phyloP scores from a whole-genome alignment of 2,797 vertebrate species.

The Sebastes diaconus region DNA sequence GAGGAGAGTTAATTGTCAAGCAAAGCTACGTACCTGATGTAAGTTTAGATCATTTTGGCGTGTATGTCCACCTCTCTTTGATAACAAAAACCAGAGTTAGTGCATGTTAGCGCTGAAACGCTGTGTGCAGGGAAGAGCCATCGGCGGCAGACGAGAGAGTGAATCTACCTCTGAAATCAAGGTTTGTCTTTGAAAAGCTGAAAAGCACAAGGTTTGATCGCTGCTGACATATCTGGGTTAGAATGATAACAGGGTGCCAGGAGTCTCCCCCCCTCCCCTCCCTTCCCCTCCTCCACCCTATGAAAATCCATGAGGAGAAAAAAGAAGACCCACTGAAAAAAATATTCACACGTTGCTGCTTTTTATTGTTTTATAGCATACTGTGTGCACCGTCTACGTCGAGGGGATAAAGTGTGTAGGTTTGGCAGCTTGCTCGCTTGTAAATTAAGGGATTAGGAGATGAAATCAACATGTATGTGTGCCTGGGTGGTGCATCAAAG shows the following conservation, averaged over 20 bases:
- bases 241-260: constrained; percentile 65
- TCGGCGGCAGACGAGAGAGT: constrained; percentile 36
- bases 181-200: constrained; percentile 68
- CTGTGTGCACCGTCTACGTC: constrained; percentile 20
- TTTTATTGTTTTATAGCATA: constrained; percentile 50
- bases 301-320: constrained; percentile 55
- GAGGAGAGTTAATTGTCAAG: background rate
- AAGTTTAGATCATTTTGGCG: background rate
- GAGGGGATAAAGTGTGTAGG: constrained; percentile 60
- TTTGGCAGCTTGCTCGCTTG: constrained; percentile 61
- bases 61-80: background rate
- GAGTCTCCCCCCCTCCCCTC: background rate
- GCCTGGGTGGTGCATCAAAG: constrained; percentile 53
- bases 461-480: constrained; percentile 60
- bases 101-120: background rate
- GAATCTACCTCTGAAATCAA: constrained; percentile 66
- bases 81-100: background rate
- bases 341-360: constrained; percentile 22
- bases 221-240: constrained; percentile 79
- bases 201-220: constrained; percentile 68
- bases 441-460: constrained; percentile 65
- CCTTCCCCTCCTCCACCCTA: background rate
- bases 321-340: constrained; percentile 35
- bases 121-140: constrained; percentile 28
- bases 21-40: background rate